Percentiles rank a stretch among this genome's conserved stretches.
Evolutionary conservation across 2,888 invertebrate species (phyloP).

Genomic region (Frankliniella fusca): DNA sequence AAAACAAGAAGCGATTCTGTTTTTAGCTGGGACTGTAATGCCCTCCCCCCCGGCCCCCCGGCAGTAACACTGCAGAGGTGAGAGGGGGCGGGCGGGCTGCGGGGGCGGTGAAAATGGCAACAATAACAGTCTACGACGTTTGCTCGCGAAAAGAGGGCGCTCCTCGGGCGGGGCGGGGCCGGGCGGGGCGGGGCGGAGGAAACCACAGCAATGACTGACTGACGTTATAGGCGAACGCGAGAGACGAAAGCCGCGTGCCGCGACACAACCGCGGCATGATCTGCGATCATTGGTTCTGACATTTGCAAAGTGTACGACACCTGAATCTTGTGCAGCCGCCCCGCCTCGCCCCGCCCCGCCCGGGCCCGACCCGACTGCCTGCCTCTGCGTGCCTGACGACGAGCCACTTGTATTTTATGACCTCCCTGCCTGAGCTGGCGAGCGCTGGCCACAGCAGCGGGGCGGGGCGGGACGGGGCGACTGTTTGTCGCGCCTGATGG

Average conservation of each 20-base stretch:
- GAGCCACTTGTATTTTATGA: background rate
- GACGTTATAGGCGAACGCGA: background rate
- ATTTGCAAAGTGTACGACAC: too few species aligned
- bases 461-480: background rate
- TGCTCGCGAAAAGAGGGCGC: background rate
- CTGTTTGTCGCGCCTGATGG: too few species aligned
- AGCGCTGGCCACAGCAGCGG: background rate
- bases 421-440: background rate
- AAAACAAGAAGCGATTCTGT: too few species aligned
- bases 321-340: background rate
- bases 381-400: too few species aligned
- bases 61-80: constrained; percentile 34
- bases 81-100: background rate
- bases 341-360: constrained; percentile 38
- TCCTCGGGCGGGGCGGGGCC: background rate
- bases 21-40: too few species aligned
- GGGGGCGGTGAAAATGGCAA: background rate
- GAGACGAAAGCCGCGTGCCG: too few species aligned
- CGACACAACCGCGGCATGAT: background rate
- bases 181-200: background rate
- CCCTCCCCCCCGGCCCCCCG: constrained; percentile 30
- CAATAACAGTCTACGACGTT: background rate
- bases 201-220: too few species aligned
- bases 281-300: too few species aligned
- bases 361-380: background rate